A percentile compares a stretch with the other conserved stretches of the same genome.
Evolutionary conservation across 2,113 vertebrate species (phyloP).

Genomic region (Ellobius talpinus): DNA sequence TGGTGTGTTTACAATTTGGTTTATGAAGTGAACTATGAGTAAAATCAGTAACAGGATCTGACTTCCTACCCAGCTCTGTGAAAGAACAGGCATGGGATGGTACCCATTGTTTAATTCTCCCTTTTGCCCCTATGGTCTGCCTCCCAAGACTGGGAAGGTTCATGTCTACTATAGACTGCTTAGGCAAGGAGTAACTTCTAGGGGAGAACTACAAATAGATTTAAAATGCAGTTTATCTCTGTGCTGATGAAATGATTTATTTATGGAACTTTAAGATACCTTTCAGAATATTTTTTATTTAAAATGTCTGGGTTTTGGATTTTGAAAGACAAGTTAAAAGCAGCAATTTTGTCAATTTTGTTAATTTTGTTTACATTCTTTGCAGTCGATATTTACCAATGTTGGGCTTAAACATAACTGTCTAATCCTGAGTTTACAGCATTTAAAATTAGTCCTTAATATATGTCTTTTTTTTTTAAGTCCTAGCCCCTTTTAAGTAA

Average conservation of each 20-base stretch:
- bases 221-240: slow-evolving; percentile 52
- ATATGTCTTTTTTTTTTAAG: not conserved
- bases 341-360: not conserved
- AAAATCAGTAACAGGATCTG: not conserved
- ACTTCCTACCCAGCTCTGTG: not conserved
- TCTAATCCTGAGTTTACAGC: not conserved
- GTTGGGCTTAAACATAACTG: not conserved
- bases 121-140: not conserved
- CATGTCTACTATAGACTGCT: not conserved
- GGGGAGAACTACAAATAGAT: slow-evolving; percentile 24
- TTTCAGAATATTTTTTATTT: slow-evolving; percentile 60
- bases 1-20: not conserved
- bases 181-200: not conserved
- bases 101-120: not conserved
- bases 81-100: not conserved
- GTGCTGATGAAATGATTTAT: slow-evolving; percentile 33
- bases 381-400: slow-evolving; percentile 3
- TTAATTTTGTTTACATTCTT: not conserved
- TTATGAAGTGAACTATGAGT: not conserved
- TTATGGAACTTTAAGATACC: slow-evolving; percentile 33
- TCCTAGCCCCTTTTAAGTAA: not conserved
- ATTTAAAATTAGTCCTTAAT: slow-evolving; percentile 24
- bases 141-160: not conserved
- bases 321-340: slow-evolving; percentile 32
- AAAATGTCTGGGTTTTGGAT: slow-evolving; percentile 25